Base-by-base conservation (phyloP, 2,797 vertebrate species). In the Chelonia mydas region DNA sequence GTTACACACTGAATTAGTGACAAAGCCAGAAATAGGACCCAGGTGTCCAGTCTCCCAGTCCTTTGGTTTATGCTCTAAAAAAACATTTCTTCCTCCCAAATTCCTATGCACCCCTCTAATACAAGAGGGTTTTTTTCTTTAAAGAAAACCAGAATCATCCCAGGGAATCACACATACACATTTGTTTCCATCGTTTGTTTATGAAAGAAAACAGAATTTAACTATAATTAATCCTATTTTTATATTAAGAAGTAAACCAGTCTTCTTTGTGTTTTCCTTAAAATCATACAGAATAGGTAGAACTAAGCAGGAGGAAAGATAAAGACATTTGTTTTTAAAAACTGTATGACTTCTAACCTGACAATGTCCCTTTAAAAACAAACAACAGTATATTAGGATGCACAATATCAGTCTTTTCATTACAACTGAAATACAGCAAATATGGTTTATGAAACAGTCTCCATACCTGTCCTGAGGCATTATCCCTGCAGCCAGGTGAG, bases 391-490 rank as follows among this genome's bases (percentile, higher is more conserved):
- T 72, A 7, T 90, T 78, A 11, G 16, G 28, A 83, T 84, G 49
- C 31, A 25, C 5, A 25, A 57, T 9, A 47, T 16, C 4, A 47
- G 17, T 49, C 45, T 77, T 77, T 49, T 31, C 13, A 77, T 7
- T 31, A 31, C 27, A 47, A 25, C 3, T 47, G 27, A 47, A 31
- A 21, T 28, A 16, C 23, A 87, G 25, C 6, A 92, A 78, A 37
- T 85, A 51, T 3, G 6, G 12, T 77, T 93, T 86, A 41, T 47
- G 76, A 89, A 93, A 5, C 27, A 78, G 81, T 5, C 11, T 86
- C 83, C 88, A 21, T 97, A 99, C 99, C 99, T 99, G 98, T 99
- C 99, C 19, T 96, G 95, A 4, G 99, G 98, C 68, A 98, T 47
- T 51, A 83, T 88, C 53, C 98, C 99, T 87, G 98, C 96, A 27